Base-by-base conservation (phyloP, 1,140 invertebrate species). In the Zaprionus ghesquierei region DNA sequence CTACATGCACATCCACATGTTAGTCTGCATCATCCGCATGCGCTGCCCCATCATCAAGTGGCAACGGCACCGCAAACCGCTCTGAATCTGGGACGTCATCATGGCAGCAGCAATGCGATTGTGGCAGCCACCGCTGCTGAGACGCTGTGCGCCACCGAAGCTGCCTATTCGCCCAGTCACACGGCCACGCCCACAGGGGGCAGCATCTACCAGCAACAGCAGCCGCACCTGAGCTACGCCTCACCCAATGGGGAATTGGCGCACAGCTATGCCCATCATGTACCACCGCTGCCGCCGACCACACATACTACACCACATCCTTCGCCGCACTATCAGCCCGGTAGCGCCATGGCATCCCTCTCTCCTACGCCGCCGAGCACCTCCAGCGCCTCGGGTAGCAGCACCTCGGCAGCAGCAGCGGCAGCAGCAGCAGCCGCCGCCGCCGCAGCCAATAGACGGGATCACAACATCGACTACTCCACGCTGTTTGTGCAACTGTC, bases 391-490 rank as follows among this genome's bases (percentile, higher is more conserved):
- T 56, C 65, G 6, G 66, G 53, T 22, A 69, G 60, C 66, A 69
- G 65, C 56, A 64, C 49, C 10, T 59, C 78, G 0, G 54, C 80
- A 0, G 75, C 81, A 1, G 78, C 89, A 0, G 79, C 87, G 0
- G 75, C 81, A 13, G 79, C 72, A 25, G 77, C 81, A 25, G 86
- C 68, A 38, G 81, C 86, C 2, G 78, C 84, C 0, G 82, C 79
- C 0, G 80, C 89, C 0, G 81, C 90, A 0, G 85, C 89, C 22
- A 92, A 91, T 56, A 79, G 91, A 20, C 78, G 91, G 20, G 91
- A 92, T 77, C 91, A 92, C 63, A 92, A 92, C 60, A 92, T 92
- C 50, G 91, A 92, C 51, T 92, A 92, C 60, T 92, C 91, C 10
- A 87, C 91, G 22, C 64, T 92, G 27, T 92, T 92, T 33, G 91